Conservation (phyloP, 2,797 vertebrate species). For the Sebastes alutus region DNA sequence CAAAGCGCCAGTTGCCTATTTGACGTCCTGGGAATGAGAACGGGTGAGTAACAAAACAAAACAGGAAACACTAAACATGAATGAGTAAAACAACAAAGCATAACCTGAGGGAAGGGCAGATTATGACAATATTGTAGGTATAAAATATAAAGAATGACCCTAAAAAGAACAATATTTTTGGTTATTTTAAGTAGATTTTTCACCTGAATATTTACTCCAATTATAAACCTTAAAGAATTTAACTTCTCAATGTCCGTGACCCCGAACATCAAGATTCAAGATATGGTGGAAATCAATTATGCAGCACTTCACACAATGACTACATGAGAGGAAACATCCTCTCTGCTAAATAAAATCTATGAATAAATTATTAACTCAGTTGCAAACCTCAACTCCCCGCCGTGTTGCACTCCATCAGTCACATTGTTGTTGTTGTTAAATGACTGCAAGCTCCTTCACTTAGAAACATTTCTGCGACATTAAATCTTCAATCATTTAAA, state of each 20-base stretch:
- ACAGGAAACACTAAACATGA: not conserved
- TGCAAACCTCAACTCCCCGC: conserved; percentile 50
- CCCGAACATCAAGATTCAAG: not conserved
- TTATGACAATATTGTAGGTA: too few relatives aligned
- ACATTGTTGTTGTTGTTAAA: conserved; percentile 26
- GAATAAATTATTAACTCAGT: conserved; percentile 67
- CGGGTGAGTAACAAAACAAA: not conserved
- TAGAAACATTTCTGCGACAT: conserved; percentile 3
- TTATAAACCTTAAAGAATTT: not conserved
- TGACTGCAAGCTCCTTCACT: conserved; percentile 23
- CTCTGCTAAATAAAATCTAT: conserved; percentile 52
- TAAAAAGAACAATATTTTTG: not conserved
- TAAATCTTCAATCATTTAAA: not conserved
- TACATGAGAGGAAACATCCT: conserved; percentile 32
- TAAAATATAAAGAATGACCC: not conserved
- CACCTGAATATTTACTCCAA: not conserved
- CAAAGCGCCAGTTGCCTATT: too few relatives aligned
- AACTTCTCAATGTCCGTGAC: not conserved
- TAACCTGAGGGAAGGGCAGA: too few relatives aligned
- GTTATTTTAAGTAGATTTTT: not conserved
- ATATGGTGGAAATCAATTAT: not conserved
- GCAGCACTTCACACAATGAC: not conserved
- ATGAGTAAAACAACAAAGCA: not conserved
- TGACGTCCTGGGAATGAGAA: not conserved
- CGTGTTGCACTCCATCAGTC: conserved; percentile 36